These are phyloP conservation scores for Cardinalis cardinalis DNA, from an alignment of 2,113 vertebrate genomes.

Conservation along the genomic window DNA sequence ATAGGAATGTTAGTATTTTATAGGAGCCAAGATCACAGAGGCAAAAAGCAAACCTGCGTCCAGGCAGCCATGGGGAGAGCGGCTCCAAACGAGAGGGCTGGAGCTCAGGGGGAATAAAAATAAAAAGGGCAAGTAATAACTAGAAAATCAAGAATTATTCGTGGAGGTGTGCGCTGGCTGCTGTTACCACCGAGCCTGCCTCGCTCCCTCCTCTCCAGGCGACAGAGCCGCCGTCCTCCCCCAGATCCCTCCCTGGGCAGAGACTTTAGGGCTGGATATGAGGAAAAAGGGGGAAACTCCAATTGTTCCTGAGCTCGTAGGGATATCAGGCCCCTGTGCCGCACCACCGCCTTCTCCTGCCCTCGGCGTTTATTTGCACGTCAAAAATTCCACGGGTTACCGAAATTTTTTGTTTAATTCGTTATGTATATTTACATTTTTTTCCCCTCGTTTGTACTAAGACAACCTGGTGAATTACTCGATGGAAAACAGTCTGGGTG, in stretches of 20 bases:
- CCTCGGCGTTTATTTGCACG: not conserved
- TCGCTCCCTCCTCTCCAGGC: not conserved
- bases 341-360: not conserved
- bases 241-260: not conserved
- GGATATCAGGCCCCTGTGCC: not conserved
- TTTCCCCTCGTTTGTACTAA: not conserved
- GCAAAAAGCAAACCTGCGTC: not conserved
- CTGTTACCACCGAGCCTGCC: not conserved
- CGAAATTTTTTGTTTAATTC: not conserved
- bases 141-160: not conserved
- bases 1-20: not conserved
- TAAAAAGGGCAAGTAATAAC: not conserved
- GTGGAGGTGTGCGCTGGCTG: not conserved
- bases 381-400: not conserved
- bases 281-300: accelerated
- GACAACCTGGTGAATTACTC: not conserved
- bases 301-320: not conserved
- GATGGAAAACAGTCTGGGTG: not conserved
- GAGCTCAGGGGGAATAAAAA: not conserved
- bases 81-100: not conserved
- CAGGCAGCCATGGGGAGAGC: not conserved
- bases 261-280: not conserved
- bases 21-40: not conserved
- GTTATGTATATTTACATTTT: not conserved
- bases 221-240: not conserved